Conservation (phyloP, 37 sponge, comb jelly and placozoan species). For the Mnemiopsis leidyi region DNA sequence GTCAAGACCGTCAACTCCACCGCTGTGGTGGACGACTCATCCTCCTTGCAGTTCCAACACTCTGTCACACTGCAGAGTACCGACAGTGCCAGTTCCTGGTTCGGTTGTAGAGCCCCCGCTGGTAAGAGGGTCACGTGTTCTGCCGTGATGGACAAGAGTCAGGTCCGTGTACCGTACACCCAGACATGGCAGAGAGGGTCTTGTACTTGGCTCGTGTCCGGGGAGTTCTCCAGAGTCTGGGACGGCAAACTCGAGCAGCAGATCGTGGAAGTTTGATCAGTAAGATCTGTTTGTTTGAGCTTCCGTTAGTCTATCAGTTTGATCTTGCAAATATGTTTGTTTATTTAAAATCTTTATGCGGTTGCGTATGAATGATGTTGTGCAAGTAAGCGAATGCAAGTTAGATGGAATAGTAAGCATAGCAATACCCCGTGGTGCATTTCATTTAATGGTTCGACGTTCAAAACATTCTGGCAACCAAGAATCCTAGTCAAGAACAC, state of each 20-base stretch:
- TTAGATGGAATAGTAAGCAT: too few relatives aligned
- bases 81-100: neutral
- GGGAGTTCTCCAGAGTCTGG: neutral
- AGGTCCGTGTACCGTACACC: neutral
- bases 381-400: too few relatives aligned
- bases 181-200: neutral
- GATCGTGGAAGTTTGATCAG: neutral
- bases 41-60: neutral
- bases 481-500: too few relatives aligned
- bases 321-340: too few relatives aligned
- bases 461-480: too few relatives aligned
- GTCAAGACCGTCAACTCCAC: neutral
- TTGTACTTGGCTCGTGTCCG: neutral
- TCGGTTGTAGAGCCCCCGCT: neutral
- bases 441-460: too few relatives aligned
- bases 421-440: too few relatives aligned
- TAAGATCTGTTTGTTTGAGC: too few relatives aligned
- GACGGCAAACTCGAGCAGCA: neutral
- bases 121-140: neutral
- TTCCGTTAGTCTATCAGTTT: too few relatives aligned
- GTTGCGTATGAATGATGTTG: too few relatives aligned
- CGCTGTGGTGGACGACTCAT: neutral
- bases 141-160: neutral
- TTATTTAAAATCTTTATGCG: too few relatives aligned
- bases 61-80: neutral